Base-by-base conservation (phyloP, 2,113 vertebrate species). In the Hippocampus mohnikei region DNA sequence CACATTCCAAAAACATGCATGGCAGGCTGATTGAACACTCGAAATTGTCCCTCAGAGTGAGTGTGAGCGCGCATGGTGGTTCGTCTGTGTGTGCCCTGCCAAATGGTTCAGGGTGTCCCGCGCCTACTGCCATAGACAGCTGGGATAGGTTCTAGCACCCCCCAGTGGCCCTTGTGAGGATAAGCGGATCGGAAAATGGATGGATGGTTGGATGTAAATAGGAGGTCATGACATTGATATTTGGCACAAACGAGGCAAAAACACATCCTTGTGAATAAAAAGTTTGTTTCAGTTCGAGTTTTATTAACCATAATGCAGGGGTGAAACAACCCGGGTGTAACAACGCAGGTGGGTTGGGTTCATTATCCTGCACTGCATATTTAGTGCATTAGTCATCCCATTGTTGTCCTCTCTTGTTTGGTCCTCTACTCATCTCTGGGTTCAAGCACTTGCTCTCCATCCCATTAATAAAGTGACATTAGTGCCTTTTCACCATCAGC, bases 211-310 rank as follows among this genome's bases (percentile, higher is more conserved):
- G 46, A 65, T 58, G 27, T 73, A 73, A 62, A 8, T 65, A 66
- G 71, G 75, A 72, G 50, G 66, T 77, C 73, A 78, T 33, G 61
- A 27, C 65, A 63, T 79, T 64, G 56, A 71, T 56, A 66, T 46
- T 75, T 60, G 71, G 46, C 40, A 67, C 25, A 77, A 79, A 70
- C 72, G 55, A 67, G 56, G 50, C 23, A 41, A 69, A 64, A 23
- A 11, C n/a, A 25, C 50, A 33, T 59, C 27, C 12, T 29, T 59
- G 3, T 41, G 21, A 21, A 63, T 11, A 63, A 63, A 62, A 62
- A 21, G 33, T 41, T 18, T 40, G 1, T 63, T 63, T n/a, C 15
- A 27, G 40, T 44, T 42, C 1, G 40, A 13, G n/a, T 25, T 23
- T 65, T 46, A 29, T 25, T 46, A 42, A 46, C 63, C 41, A 44